phyloP scores from a whole-genome alignment of 1,140 invertebrate genomes.

The Reticulitermes speratus region DNA sequence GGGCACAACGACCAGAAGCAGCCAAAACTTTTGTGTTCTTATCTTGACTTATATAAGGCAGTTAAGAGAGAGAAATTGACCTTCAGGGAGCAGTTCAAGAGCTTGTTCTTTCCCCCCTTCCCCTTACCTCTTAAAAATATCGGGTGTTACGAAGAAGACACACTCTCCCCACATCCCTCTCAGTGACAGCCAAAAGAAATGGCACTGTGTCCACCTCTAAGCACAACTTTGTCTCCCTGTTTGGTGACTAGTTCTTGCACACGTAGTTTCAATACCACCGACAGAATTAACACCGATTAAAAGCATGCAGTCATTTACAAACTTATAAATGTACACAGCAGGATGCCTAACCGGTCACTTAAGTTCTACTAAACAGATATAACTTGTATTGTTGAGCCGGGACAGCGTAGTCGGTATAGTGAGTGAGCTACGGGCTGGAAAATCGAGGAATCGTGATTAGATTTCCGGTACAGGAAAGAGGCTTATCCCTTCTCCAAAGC shows the following conservation, averaged over 20 bases:
- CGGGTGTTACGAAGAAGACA: neutral
- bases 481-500: too few relatives aligned
- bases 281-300: too few relatives aligned
- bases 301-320: too few relatives aligned
- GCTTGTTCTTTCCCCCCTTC: neutral
- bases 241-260: neutral
- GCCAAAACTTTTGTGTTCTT: neutral
- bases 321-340: too few relatives aligned
- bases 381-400: too few relatives aligned
- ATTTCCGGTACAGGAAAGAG: too few relatives aligned
- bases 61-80: constrained; percentile 8
- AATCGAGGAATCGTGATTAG: too few relatives aligned
- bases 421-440: too few relatives aligned
- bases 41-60: constrained; percentile 1
- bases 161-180: neutral
- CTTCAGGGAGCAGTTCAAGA: neutral
- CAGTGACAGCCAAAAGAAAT: neutral
- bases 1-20: neutral
- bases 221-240: neutral
- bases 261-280: too few relatives aligned
- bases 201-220: neutral
- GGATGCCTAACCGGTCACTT: too few relatives aligned
- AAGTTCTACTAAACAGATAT: too few relatives aligned
- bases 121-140: neutral
- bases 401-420: too few relatives aligned